These are phyloP conservation scores for Gadopsis bispinosus DNA, from an alignment of 2,797 vertebrate genomes.

Conservation along the genomic window DNA sequence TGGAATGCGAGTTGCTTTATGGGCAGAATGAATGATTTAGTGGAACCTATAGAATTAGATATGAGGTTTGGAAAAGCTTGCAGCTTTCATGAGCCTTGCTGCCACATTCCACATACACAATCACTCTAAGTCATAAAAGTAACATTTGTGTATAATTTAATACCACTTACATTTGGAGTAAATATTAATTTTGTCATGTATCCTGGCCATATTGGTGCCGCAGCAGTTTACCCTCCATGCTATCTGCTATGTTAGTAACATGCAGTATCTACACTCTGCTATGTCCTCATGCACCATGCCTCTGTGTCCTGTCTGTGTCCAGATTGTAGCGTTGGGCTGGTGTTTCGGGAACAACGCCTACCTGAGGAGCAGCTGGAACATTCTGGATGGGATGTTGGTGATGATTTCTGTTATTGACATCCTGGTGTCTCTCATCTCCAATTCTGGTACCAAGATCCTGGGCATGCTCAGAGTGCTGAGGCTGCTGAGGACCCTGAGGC, in stretches of 20 bases:
- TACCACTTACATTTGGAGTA: neutral
- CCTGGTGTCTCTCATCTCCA: slow-evolving; percentile 95
- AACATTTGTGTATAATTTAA: neutral
- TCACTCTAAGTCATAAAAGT: neutral
- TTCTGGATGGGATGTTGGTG: slow-evolving; percentile 96
- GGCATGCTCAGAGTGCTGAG: slow-evolving; percentile 95
- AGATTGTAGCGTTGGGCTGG: slow-evolving; percentile 95
- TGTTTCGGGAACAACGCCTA: slow-evolving; percentile 94
- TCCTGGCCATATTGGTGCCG: fast-evolving
- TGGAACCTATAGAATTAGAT: slow-evolving; percentile 39
- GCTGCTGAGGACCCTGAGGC: slow-evolving; percentile 93
- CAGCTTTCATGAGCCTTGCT: slow-evolving; percentile 31
- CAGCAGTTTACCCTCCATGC: neutral
- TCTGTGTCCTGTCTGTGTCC: slow-evolving; percentile 35
- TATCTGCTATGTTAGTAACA: neutral
- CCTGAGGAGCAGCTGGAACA: slow-evolving; percentile 97
- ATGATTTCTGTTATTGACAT: slow-evolving; percentile 97
- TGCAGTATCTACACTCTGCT: neutral
- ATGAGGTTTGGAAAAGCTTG: slow-evolving; percentile 20
- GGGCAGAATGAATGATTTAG: slow-evolving; percentile 43
- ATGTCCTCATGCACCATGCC: neutral
- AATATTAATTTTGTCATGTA: neutral
- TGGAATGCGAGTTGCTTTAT: slow-evolving; percentile 41
- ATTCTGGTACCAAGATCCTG: slow-evolving; percentile 95
- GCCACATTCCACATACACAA: slow-evolving; percentile 32